Evolutionary conservation across 2,113 vertebrate species (phyloP), one percentile per base, ranked within the genome.

Genomic region (Tachycineta bicolor): DNA sequence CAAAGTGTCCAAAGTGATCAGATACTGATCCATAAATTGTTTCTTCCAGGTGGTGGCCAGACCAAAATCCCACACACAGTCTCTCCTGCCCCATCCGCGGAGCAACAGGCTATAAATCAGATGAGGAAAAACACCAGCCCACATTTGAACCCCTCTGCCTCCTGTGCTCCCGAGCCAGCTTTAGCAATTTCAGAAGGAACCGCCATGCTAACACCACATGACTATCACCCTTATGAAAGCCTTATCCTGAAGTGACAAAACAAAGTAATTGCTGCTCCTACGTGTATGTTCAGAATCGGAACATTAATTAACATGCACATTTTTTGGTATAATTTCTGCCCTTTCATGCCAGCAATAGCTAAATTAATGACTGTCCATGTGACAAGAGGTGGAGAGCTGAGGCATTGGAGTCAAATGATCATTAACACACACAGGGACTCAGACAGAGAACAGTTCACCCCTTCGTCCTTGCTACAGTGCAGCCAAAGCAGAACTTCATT

Each of bases 91-190:
- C 4, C 1, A 1, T 22, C 47, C 1, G 1, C 7, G 11, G 62
- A 43, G 17, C 14, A 53, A 69, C 25, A 33, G 20, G 19, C 39
- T 50, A 20, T 0, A 0, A 53, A 44, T 15, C 29, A 53, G 14
- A 34, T 2, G 2, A 73, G 19, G 13, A 14, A 18, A 44, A 49
- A 34, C 37, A 64, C 16, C 24, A 49, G 53, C 28, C 31, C 46
- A 6, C 16, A 11, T 33, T 5, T 26, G 16, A 86, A 19, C 6
- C 3, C 31, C 14, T 47, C 46, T 5, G 5, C 5, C n/a, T 37
- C 25, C 60, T 29, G 22, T 50, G 28, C 59, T 77, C 64, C 47
- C 20, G 8, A 43, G 60, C 11, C 24, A 82, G 44, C 52, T 71
- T 62, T 18, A 33, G 33, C 44, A 77, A 33, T 73, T 74, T 46